A percentile compares a stretch with the other conserved stretches of the same genome.
Evolutionary conservation across 2,113 vertebrate genomes (phyloP).

Genomic region (Dicaeum eximium): DNA sequence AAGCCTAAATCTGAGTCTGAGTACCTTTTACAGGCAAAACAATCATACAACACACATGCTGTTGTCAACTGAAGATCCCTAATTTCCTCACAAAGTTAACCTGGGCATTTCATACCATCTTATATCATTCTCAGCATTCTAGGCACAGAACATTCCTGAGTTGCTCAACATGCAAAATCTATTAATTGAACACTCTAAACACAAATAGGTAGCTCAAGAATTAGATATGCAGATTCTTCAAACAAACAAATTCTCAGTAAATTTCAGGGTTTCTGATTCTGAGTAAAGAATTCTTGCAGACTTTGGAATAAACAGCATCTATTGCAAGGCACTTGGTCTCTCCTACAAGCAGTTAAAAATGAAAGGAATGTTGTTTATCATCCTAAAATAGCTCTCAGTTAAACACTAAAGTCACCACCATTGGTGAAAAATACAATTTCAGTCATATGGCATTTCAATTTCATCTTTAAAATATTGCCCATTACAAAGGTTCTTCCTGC

Average conservation of each 20-base stretch:
- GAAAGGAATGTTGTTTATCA: constrained; percentile 48
- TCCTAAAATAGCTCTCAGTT: constrained; percentile 18
- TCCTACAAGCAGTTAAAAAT: not conserved
- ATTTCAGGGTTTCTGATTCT: not conserved
- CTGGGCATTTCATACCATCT: not conserved
- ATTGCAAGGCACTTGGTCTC: not conserved
- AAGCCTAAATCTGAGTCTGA: not conserved
- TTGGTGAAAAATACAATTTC: not conserved
- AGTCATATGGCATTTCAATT: not conserved
- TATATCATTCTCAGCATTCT: fast-evolving
- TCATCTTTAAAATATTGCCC: not conserved
- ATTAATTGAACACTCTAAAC: not conserved
- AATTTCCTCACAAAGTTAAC: not conserved
- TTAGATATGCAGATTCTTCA: not conserved
- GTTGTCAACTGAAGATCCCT: not conserved
- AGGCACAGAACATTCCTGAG: not conserved
- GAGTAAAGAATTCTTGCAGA: not conserved
- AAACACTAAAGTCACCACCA: not conserved
- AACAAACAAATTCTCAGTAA: not conserved
- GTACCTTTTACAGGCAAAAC: not conserved
- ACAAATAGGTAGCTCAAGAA: not conserved
- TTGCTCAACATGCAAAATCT: not conserved
- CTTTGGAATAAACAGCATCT: not conserved
- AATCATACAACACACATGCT: not conserved
- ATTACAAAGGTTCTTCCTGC: not conserved